These are phyloP conservation scores for Tenualosa ilisha DNA, from an alignment of 2,797 vertebrate genomes.

Conservation along the genomic window DNA sequence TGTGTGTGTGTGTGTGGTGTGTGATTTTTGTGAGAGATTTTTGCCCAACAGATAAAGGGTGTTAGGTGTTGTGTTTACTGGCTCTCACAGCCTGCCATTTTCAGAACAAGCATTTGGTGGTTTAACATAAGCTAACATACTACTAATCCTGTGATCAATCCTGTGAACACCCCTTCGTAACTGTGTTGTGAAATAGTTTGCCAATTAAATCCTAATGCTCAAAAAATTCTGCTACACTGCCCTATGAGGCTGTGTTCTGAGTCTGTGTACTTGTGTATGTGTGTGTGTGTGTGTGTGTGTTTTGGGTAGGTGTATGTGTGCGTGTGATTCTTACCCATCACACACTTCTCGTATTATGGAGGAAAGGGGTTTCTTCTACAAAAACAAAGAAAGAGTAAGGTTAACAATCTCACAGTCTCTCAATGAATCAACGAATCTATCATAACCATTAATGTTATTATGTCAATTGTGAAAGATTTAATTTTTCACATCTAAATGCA, in stretches of 20 bases:
- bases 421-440: not conserved
- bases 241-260: not conserved
- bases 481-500: not conserved
- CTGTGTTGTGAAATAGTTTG: not conserved
- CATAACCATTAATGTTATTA: not conserved
- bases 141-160: not conserved
- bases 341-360: conserved; percentile 97
- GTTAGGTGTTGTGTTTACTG: not conserved
- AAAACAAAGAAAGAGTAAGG: conserved; percentile 44
- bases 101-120: not conserved
- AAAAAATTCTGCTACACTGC: not conserved
- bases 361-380: conserved; percentile 92
- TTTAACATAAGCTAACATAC: not conserved
- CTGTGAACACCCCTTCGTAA: not conserved
- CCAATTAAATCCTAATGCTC: not conserved
- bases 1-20: not conserved
- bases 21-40: not conserved
- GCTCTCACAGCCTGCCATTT: not conserved
- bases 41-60: not conserved
- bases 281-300: conserved; percentile 15
- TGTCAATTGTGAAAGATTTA: not conserved
- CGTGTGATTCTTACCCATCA: conserved; percentile 84
- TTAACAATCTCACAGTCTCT: not conserved
- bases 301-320: not conserved
- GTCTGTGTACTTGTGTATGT: not conserved